Evolutionary conservation across 1,140 invertebrate genomes (phyloP), one percentile per base, ranked within the genome.

Genomic region (Bemisia tabaci): DNA sequence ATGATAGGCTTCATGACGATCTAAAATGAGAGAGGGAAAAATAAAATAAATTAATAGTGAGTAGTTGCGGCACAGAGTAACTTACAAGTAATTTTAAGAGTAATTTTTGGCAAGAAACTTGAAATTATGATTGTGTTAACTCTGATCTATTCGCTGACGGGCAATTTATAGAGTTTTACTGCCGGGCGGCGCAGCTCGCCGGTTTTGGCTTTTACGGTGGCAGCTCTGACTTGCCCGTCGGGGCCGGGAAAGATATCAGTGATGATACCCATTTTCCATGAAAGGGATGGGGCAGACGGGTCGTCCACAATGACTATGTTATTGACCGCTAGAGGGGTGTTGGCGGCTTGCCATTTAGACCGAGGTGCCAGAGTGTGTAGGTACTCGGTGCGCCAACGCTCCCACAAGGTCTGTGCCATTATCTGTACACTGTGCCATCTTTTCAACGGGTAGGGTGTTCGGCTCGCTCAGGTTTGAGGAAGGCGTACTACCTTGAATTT

Each of bases 361-460:
- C 72, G 58, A 59, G 68, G 65, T 68, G 75, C 73, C 26, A 76
- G 59, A 62, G 73, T 59, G 25, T 65, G 58, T 0, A 72, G 70
- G 63, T 77, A 78, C 58, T 78, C 75, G 2, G 63, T 64, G 1
- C 65, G 68, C 73, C 75, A 78, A 22, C 73, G 59, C n/a, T 69
- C 63, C 76, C 75, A 79, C 72, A 27, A 17, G 17, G 33, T 17
- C 5, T 17, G 33, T 5, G 33, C 17, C 33, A 48, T 48, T 5
- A 17, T 17, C 33, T 48, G 33, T 5, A 48, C 33, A 9, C 33
- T 5, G 33, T 48, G 33, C 33, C 33, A 48, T n/a, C n/a, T n/a
- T n/a, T n/a, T n/a, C n/a, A n/a, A n/a, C n/a, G n/a, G n/a, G n/a
- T n/a, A n/a, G n/a, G n/a, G n/a, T n/a, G n/a, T n/a, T n/a, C n/a